Conservation (phyloP, 2,113 vertebrate genomes). For the Athene cunicularia region DNA sequence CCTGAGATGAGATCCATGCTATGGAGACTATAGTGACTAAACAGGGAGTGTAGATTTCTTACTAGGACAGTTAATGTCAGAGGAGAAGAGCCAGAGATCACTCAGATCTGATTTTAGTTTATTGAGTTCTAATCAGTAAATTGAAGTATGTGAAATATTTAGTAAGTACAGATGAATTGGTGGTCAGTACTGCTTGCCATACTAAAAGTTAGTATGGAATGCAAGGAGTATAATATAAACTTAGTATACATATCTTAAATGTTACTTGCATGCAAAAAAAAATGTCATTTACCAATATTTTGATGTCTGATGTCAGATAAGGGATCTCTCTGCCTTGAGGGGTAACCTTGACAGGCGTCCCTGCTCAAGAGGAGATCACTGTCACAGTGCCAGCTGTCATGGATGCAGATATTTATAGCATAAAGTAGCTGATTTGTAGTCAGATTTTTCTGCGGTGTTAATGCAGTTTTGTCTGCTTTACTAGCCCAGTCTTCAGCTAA, state of each 20-base stretch:
- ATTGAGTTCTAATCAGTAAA: neutral
- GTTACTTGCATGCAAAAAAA: neutral
- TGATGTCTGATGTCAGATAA: neutral
- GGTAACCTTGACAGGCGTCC: neutral
- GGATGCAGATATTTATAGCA: neutral
- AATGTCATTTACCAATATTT: neutral
- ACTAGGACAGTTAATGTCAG: neutral
- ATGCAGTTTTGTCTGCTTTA: neutral
- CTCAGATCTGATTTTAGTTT: neutral
- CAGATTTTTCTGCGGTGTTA: neutral
- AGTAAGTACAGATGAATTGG: neutral
- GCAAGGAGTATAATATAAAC: fast-evolving
- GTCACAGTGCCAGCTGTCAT: neutral
- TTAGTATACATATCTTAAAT: neutral
- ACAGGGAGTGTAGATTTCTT: fast-evolving
- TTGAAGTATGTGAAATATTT: neutral
- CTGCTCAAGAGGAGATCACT: neutral
- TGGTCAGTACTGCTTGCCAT: neutral
- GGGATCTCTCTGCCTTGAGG: neutral
- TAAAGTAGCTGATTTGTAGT: neutral
- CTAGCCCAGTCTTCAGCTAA: neutral
- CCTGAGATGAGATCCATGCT: neutral
- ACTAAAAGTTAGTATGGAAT: neutral
- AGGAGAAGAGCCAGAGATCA: neutral
- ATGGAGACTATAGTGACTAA: neutral